Conservation (phyloP, 2,113 vertebrate genomes). For the Myotis davidii region DNA sequence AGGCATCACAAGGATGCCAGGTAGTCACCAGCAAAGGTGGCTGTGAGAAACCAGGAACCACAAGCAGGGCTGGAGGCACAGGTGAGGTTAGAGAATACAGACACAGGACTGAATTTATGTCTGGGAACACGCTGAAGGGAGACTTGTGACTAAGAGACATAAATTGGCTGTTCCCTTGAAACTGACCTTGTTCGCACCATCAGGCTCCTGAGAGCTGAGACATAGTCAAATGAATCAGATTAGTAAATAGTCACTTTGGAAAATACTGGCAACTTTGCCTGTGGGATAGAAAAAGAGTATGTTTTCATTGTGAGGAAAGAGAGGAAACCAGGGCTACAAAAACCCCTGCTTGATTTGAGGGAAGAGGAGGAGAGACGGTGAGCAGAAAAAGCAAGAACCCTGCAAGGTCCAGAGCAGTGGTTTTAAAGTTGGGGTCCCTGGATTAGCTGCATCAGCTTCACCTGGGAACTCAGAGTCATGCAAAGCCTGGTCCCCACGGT, state of each 20-base stretch:
- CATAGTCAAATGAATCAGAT: conserved; percentile 17
- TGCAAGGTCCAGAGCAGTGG: not conserved
- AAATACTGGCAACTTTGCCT: not conserved
- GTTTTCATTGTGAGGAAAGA: not conserved
- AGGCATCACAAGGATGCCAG: not conserved
- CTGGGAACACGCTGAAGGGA: not conserved
- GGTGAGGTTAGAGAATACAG: not conserved
- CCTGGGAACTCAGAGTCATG: not conserved
- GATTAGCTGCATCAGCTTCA: not conserved
- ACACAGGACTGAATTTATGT: not conserved
- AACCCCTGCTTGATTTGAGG: not conserved
- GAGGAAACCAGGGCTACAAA: not conserved
- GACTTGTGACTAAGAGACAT: not conserved
- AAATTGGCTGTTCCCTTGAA: not conserved
- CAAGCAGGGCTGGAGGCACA: not conserved
- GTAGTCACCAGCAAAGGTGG: not conserved
- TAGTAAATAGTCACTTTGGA: conserved; percentile 7
- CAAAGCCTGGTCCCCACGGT: not conserved
- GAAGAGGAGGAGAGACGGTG: not conserved
- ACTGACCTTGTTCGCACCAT: not conserved
- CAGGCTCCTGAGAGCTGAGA: not conserved
- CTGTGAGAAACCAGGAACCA: not conserved
- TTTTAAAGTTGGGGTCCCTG: not conserved
- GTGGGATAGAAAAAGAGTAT: not conserved
- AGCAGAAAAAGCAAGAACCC: not conserved